Evolutionary conservation across 2,797 vertebrate species (phyloP).

Genomic region (Gadopsis bispinosus): DNA sequence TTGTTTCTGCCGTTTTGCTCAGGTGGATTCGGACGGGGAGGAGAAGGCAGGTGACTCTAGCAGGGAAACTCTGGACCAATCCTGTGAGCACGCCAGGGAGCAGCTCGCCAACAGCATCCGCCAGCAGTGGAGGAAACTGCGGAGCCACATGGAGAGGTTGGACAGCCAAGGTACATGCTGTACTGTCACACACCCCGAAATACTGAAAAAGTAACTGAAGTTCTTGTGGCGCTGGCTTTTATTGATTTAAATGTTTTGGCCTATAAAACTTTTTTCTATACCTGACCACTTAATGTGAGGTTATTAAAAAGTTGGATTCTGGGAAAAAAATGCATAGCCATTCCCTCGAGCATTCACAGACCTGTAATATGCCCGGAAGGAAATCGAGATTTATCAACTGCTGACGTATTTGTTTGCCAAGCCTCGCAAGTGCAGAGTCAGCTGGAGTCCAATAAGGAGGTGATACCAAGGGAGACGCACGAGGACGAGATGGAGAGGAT

Average conservation of each 20-base stretch:
- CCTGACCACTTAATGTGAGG: neutral
- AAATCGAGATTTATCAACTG: neutral
- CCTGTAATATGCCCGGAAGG: neutral
- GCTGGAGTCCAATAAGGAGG: constrained; percentile 83
- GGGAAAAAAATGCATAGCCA: neutral
- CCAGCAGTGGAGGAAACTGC: constrained; percentile 96
- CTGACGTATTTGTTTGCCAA: constrained; percentile 60
- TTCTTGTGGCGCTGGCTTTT: neutral
- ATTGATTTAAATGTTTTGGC: neutral
- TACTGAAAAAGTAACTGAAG: neutral
- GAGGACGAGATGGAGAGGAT: constrained; percentile 92
- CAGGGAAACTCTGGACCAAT: constrained; percentile 92
- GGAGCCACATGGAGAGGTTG: constrained; percentile 93
- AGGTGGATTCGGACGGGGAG: constrained; percentile 90
- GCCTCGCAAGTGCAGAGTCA: constrained; percentile 87
- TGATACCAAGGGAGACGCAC: constrained; percentile 90
- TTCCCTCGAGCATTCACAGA: neutral
- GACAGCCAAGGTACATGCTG: constrained; percentile 90
- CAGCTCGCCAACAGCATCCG: constrained; percentile 97
- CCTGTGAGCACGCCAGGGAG: constrained; percentile 93
- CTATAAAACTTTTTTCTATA: neutral
- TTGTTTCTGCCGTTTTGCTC: constrained; percentile 28
- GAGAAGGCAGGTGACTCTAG: constrained; percentile 88
- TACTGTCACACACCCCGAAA: neutral
- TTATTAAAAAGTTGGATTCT: neutral